phyloP scores from a whole-genome alignment of 1,140 invertebrate genomes.

The Platyura marginata region DNA sequence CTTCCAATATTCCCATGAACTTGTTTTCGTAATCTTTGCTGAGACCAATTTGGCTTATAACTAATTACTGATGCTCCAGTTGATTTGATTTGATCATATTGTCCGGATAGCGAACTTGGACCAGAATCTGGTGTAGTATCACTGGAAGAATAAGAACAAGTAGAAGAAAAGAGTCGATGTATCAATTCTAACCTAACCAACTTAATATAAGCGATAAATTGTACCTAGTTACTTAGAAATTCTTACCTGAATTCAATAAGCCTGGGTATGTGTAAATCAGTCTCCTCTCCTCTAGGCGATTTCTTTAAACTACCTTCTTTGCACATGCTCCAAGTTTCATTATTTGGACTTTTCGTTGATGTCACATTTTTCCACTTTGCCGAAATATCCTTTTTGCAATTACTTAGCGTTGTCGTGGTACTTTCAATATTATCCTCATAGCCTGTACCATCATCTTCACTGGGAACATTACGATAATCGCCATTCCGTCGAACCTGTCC shows the following conservation, averaged over 20 bases:
- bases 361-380: conserved; percentile 7
- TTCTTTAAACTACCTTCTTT: conserved; percentile 4
- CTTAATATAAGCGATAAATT: no score
- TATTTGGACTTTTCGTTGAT: conserved; percentile 16
- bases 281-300: conserved; percentile 12
- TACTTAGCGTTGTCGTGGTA: background rate
- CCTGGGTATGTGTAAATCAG: conserved; percentile 35
- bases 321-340: conserved; percentile 3
- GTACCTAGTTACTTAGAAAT: no score
- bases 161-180: background rate
- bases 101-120: conserved; percentile 19
- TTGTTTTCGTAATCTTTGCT: conserved; percentile 1
- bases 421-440: conserved; percentile 32
- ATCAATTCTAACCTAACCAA: no score
- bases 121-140: conserved; percentile 13
- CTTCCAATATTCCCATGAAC: background rate
- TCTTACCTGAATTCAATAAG: conserved; percentile 30
- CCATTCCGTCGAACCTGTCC: conserved; percentile 32
- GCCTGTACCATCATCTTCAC: conserved; percentile 32
- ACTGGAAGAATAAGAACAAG: background rate
- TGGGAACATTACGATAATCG: conserved; percentile 48
- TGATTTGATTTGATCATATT: conserved; percentile 8
- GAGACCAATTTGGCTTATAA: conserved; percentile 5
- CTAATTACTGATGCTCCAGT: background rate
- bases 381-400: background rate